Conservation (phyloP, 2,888 invertebrate genomes). For the Aleiodes alternator region DNA sequence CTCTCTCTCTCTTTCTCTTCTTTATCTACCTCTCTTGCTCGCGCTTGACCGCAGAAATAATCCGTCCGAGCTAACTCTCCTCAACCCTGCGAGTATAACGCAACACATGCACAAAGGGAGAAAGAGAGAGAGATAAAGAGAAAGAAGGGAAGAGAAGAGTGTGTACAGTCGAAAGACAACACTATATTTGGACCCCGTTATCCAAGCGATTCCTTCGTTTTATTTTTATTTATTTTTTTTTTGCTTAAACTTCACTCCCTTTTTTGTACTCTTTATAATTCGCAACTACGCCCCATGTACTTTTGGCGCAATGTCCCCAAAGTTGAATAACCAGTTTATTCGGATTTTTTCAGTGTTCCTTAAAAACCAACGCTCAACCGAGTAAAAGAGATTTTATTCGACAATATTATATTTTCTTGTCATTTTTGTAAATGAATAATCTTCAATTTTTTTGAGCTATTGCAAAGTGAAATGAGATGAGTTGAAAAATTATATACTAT, state of each 20-base stretch:
- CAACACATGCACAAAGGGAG: slow-evolving; percentile 4
- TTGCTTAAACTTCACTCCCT: slow-evolving; percentile 22
- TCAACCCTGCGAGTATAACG: background rate
- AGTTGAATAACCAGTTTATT: slow-evolving; percentile 37
- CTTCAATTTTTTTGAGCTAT: background rate
- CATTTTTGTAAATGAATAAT: background rate
- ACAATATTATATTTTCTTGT: slow-evolving; percentile 1
- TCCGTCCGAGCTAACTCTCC: slow-evolving; percentile 49
- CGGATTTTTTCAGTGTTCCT: slow-evolving; percentile 19
- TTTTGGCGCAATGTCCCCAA: slow-evolving; percentile 35
- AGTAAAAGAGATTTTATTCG: slow-evolving; percentile 15
- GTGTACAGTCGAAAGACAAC: slow-evolving; percentile 39
- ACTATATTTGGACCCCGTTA: slow-evolving; percentile 49
- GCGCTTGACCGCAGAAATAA: slow-evolving; percentile 58
- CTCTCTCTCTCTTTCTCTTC: slow-evolving; percentile 49
- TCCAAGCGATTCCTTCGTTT: slow-evolving; percentile 38
- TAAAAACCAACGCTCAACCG: background rate
- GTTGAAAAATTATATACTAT: no score
- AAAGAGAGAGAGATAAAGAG: background rate
- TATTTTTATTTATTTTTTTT: slow-evolving; percentile 21
- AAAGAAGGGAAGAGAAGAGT: slow-evolving; percentile 15
- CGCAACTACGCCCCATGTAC: slow-evolving; percentile 29
- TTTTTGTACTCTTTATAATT: slow-evolving; percentile 31
- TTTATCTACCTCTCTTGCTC: slow-evolving; percentile 55
- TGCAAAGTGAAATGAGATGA: background rate